phyloP scores from a whole-genome alignment of 2,113 vertebrate species.

The Zosterops japonicus region DNA sequence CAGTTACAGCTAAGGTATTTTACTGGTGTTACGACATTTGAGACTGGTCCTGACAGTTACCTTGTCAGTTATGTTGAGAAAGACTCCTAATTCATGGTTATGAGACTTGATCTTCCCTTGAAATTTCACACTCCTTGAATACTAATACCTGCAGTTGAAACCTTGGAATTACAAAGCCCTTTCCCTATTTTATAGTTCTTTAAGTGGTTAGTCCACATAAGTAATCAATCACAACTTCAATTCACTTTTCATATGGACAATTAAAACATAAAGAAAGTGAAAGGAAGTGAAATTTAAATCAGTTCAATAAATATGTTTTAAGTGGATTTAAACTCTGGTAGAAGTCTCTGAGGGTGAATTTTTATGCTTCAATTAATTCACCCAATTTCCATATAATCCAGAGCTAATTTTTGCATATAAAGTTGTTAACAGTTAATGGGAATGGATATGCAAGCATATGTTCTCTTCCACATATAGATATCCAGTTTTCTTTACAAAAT shows the following conservation, averaged over 20 bases:
- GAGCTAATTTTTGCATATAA: background rate
- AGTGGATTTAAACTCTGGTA: constrained; percentile 16
- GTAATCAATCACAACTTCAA: constrained; percentile 11
- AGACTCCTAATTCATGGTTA: background rate
- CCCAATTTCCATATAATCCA: background rate
- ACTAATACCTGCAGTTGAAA: constrained; percentile 23
- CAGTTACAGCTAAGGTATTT: background rate
- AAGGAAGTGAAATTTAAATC: constrained; percentile 2
- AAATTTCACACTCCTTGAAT: constrained; percentile 33
- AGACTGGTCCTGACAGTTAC: background rate
- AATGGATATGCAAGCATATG: background rate
- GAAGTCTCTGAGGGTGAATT: background rate
- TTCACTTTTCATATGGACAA: background rate
- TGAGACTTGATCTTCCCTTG: background rate
- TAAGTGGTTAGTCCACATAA: background rate
- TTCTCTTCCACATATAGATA: background rate
- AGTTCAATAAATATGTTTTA: background rate
- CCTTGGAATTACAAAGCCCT: background rate
- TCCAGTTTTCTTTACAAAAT: background rate
- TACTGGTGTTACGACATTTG: background rate
- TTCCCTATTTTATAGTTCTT: constrained; percentile 26
- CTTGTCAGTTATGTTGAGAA: background rate
- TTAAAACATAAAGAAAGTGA: constrained; percentile 35
- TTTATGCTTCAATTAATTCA: constrained; percentile 32
- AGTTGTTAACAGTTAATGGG: background rate